These are phyloP conservation scores for Xiphophorus couchianus DNA, from an alignment of 2,113 vertebrate species.

Conservation along the genomic window DNA sequence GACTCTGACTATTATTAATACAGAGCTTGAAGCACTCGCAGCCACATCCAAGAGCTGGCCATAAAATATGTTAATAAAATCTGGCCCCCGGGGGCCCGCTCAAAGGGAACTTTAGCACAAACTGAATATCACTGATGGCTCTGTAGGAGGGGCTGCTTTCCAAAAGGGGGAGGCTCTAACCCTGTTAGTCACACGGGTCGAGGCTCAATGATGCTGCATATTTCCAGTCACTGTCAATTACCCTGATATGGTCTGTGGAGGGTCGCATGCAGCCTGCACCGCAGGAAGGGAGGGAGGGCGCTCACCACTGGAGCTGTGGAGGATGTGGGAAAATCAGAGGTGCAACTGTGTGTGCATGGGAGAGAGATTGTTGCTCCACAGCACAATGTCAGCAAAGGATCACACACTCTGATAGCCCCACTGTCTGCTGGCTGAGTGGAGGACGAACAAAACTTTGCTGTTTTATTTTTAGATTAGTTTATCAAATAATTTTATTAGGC, in stretches of 20 bases:
- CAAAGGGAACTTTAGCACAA: slow-evolving; percentile 77
- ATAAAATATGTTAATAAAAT: slow-evolving; percentile 81
- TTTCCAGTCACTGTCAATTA: slow-evolving; percentile 85
- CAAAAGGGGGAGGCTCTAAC: slow-evolving; percentile 77
- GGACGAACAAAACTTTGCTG: slow-evolving; percentile 33
- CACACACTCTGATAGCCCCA: slow-evolving; percentile 53
- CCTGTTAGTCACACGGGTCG: slow-evolving; percentile 82
- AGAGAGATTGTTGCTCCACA: slow-evolving; percentile 21
- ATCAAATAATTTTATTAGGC: slow-evolving; percentile 49
- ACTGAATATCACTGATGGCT: slow-evolving; percentile 81
- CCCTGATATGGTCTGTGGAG: slow-evolving; percentile 78
- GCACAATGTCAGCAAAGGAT: slow-evolving; percentile 31
- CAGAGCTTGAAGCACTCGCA: slow-evolving; percentile 49
- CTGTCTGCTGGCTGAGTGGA: slow-evolving; percentile 31
- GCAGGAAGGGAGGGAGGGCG: slow-evolving; percentile 36
- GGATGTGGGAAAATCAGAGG: slow-evolving; percentile 53
- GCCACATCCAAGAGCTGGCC: slow-evolving; percentile 58
- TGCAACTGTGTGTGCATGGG: slow-evolving; percentile 1
- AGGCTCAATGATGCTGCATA: slow-evolving; percentile 81
- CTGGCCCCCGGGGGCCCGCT: slow-evolving; percentile 70
- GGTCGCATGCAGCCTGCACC: slow-evolving; percentile 62
- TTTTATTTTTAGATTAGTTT: slow-evolving; percentile 28
- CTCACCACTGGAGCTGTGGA: slow-evolving; percentile 38
- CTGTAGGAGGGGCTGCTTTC: slow-evolving; percentile 67
- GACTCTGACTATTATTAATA: slow-evolving; percentile 78